Conservation (phyloP, 2,888 invertebrate species). For the Apoderus coryli region DNA sequence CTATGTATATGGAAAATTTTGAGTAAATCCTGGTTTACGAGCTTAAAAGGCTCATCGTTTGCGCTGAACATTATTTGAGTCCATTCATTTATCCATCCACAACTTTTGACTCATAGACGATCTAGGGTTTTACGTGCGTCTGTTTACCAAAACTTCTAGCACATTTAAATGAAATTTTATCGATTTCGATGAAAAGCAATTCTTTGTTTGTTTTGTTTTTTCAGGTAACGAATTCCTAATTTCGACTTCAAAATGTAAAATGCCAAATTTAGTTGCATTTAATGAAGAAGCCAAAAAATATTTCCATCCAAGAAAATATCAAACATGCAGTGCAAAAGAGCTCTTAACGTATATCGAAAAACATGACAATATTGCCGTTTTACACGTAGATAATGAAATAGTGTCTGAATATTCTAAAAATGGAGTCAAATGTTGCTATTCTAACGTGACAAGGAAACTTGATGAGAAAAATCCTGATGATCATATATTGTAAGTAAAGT, state of each 20-base stretch:
- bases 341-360: conserved; percentile 27
- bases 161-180: too few species aligned
- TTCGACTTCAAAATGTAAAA: conserved; percentile 46
- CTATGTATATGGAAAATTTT: too few species aligned
- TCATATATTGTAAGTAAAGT: conserved; percentile 22
- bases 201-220: conserved; percentile 11
- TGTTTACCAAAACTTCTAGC: too few species aligned
- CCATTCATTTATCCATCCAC: too few species aligned
- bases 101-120: too few species aligned
- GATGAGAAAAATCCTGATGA: conserved; percentile 21
- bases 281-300: conserved; percentile 38
- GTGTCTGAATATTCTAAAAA: conserved; percentile 23
- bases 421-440: conserved; percentile 24
- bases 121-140: too few species aligned
- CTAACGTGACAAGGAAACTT: conserved; percentile 20
- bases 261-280: conserved; percentile 45
- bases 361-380: conserved; percentile 23
- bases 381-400: conserved; percentile 25
- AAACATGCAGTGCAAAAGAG: conserved; percentile 34
- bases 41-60: too few species aligned
- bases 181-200: too few species aligned
- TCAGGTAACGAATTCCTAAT: conserved; percentile 34
- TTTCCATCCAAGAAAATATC: conserved; percentile 38
- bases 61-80: too few species aligned
- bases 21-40: too few species aligned